phyloP scores from a whole-genome alignment of 2,113 vertebrate genomes.

The Etheostoma spectabile region DNA sequence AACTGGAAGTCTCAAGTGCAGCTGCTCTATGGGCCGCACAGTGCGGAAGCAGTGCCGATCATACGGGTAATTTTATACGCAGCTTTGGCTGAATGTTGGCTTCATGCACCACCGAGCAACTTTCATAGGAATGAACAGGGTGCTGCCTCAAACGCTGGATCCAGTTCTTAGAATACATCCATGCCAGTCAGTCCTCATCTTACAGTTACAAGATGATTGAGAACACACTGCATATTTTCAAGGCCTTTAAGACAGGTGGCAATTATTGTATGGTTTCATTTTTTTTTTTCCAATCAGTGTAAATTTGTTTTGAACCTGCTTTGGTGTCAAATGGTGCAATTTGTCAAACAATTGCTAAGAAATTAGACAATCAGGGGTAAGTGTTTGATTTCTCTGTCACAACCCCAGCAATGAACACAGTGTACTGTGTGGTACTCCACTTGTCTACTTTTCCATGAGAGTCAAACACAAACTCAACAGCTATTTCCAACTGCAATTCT shows the following conservation, averaged over 20 bases:
- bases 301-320: constrained; percentile 26
- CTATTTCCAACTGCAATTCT: constrained; percentile 1
- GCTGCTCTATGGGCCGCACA: too few species aligned
- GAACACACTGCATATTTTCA: background rate
- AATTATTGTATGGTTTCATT: background rate
- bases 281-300: background rate
- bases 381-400: constrained; percentile 10
- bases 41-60: too few species aligned
- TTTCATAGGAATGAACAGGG: too few species aligned
- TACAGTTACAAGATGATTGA: background rate
- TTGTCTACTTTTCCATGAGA: background rate
- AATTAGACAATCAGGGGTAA: background rate
- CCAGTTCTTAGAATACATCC: too few species aligned
- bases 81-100: too few species aligned
- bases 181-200: background rate
- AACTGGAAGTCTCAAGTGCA: too few species aligned
- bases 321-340: background rate
- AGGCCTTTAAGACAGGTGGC: background rate
- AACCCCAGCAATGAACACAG: background rate
- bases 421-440: background rate
- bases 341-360: background rate
- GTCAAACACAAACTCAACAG: constrained; percentile 11
- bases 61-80: too few species aligned
- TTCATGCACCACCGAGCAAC: too few species aligned
- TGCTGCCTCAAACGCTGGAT: too few species aligned